A percentile compares a stretch with the other conserved stretches of the same genome.
phyloP scores from a whole-genome alignment of 2,888 invertebrate genomes.

The Drosophila flavopinicola region DNA sequence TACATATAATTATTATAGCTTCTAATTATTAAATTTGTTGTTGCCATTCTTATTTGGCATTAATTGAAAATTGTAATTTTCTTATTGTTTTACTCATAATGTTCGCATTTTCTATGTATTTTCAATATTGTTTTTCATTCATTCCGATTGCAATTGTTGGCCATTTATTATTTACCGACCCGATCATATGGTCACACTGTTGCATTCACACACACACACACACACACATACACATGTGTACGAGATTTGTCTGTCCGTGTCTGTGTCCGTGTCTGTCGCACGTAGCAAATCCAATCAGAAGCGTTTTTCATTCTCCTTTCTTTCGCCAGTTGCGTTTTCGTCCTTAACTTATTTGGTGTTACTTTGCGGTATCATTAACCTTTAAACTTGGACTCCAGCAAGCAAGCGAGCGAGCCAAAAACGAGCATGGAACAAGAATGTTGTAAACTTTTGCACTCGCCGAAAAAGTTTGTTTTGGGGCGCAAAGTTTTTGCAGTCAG shows the following conservation, averaged over 20 bases:
- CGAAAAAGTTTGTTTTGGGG: conserved; percentile 56
- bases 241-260: conserved; percentile 4
- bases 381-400: conserved; percentile 67
- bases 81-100: no score
- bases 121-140: background rate
- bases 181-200: conserved; percentile 26
- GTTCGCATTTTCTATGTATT: background rate
- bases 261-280: conserved; percentile 27
- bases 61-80: no score
- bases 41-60: no score
- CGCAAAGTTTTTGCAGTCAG: conserved; percentile 64
- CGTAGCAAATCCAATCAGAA: conserved; percentile 72
- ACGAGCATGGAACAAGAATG: conserved; percentile 45
- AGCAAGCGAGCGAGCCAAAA: conserved; percentile 3
- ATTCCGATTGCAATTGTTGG: background rate
- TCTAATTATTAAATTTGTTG: no score
- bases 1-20: no score
- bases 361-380: conserved; percentile 76
- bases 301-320: conserved; percentile 51
- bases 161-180: background rate
- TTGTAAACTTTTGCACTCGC: conserved; percentile 74
- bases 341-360: conserved; percentile 76
- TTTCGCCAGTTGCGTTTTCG: conserved; percentile 17
- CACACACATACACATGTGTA: conserved; percentile 9
- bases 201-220: background rate